Evolutionary conservation across 2,113 vertebrate species (phyloP).

Genomic region (Triplophysa siluroides): DNA sequence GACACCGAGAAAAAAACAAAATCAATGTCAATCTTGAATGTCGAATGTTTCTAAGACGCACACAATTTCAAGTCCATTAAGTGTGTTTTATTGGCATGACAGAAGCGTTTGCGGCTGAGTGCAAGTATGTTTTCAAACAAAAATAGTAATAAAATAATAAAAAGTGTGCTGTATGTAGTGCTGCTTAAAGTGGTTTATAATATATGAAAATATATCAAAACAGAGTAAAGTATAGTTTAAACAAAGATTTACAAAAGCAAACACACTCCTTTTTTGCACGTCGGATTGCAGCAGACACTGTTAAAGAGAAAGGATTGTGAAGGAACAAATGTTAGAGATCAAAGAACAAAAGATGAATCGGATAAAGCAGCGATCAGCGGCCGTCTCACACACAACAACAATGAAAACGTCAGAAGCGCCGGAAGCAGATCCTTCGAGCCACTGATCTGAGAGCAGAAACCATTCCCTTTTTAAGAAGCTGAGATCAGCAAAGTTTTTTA

Average conservation of each 20-base stretch:
- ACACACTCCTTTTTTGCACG: neutral
- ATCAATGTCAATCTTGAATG: neutral
- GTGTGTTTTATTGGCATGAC: no score
- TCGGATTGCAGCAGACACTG: neutral
- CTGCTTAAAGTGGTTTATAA: no score
- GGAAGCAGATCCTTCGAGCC: neutral
- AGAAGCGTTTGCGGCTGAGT: no score
- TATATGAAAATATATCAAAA: no score
- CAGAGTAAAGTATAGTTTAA: no score
- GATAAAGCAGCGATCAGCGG: neutral
- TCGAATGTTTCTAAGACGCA: neutral
- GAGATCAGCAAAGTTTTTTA: neutral
- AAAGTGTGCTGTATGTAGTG: no score
- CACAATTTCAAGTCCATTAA: no score
- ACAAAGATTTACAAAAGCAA: no score
- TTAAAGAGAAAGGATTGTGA: neutral
- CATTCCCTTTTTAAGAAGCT: no score
- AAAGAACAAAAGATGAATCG: no score
- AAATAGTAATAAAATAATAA: no score
- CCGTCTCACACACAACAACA: neutral
- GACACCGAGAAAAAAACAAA: neutral
- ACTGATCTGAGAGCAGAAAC: conserved; percentile 12
- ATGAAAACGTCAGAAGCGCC: neutral
- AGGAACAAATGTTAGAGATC: neutral
- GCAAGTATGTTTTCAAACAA: no score